Conservation (phyloP, 2,797 vertebrate species). For the Alcedo quadribrachys region DNA sequence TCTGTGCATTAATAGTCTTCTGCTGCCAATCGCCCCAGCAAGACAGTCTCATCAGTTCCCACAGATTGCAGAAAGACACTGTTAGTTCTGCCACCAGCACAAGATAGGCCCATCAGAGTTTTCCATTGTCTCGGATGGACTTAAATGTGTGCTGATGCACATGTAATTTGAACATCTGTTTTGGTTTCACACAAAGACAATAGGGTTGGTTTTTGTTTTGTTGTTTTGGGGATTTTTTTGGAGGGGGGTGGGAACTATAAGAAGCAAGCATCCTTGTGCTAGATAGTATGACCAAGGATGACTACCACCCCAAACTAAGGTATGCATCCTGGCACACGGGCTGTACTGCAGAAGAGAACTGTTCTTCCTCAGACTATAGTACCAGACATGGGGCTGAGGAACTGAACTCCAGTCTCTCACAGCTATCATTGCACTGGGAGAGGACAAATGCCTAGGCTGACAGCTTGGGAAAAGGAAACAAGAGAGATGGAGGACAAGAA, state of each 20-base stretch:
- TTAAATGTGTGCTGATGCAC: neutral
- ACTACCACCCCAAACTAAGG: neutral
- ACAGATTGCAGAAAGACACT: neutral
- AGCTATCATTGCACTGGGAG: neutral
- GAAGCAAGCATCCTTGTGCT: neutral
- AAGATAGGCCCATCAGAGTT: neutral
- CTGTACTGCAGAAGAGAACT: neutral
- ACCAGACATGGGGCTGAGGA: neutral
- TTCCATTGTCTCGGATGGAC: neutral
- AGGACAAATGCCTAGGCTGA: neutral
- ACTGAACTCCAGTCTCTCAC: neutral
- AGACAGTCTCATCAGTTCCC: neutral
- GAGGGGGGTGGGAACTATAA: neutral
- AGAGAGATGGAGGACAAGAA: neutral
- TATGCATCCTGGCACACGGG: neutral
- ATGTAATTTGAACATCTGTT: neutral
- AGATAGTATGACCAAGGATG: neutral
- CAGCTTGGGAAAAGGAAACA: neutral
- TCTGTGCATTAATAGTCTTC: neutral
- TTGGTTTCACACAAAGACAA: neutral
- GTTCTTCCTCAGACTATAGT: neutral
- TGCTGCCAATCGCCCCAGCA: constrained; percentile 19
- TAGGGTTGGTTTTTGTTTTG: neutral
- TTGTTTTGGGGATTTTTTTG: no score
- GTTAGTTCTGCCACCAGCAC: neutral